Evolutionary conservation across 2,113 vertebrate species (phyloP).

Genomic region (Eira barbara): DNA sequence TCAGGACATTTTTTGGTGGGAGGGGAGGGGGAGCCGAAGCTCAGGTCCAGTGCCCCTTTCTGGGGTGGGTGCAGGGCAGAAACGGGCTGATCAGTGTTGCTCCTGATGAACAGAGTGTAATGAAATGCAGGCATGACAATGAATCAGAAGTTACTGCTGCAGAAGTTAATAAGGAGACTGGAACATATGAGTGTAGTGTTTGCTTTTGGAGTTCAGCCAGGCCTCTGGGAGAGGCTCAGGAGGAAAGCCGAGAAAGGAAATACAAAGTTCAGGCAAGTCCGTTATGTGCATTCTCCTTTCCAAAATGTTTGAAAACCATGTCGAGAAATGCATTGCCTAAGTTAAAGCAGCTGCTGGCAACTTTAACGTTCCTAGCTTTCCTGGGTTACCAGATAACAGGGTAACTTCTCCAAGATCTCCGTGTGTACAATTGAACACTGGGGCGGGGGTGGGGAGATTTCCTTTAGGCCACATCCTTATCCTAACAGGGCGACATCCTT

Average conservation of each 20-base stretch:
- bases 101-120: background rate
- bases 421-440: background rate
- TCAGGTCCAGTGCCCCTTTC: background rate
- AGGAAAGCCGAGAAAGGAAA: constrained; percentile 55
- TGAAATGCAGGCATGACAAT: background rate
- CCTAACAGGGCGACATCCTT: background rate
- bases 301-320: constrained; percentile 49
- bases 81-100: background rate
- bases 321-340: constrained; percentile 39
- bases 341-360: constrained; percentile 51
- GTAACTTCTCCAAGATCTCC: background rate
- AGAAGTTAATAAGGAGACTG: background rate
- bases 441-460: background rate
- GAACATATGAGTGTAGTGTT: background rate
- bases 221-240: constrained; percentile 44
- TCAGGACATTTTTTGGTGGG: background rate
- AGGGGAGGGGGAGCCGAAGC: background rate
- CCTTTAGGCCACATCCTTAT: background rate
- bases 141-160: background rate
- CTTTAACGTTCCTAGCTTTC: background rate
- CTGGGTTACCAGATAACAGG: constrained; percentile 33
- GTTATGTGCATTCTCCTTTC: constrained; percentile 13
- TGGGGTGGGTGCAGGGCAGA: background rate
- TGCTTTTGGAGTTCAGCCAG: constrained; percentile 54
- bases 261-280: background rate